Evolutionary conservation across 92 coral and sea anemone species (phyloP).

Genomic region (Phymanthus crucifer): DNA sequence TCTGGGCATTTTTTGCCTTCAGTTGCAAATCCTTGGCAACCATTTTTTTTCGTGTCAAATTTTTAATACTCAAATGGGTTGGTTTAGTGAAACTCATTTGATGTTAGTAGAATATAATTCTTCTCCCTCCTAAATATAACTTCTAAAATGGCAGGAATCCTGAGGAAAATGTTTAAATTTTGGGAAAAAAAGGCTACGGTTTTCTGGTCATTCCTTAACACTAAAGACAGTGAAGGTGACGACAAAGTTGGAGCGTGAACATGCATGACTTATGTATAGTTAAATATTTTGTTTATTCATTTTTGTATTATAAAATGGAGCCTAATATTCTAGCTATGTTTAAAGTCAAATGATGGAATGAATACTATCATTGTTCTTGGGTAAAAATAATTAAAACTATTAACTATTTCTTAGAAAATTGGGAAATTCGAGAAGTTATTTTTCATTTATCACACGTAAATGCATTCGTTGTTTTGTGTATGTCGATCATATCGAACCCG

Average conservation of each 20-base stretch:
- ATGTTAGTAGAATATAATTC: background rate
- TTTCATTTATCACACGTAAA: background rate
- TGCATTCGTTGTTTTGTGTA: background rate
- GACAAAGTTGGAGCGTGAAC: too few relatives aligned
- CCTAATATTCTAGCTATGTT: too few relatives aligned
- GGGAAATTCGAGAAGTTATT: background rate
- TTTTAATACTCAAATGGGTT: too few relatives aligned
- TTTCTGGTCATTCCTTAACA: slow-evolving; percentile 3
- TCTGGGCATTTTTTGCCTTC: background rate
- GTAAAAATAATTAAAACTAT: background rate
- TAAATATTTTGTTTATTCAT: too few relatives aligned
- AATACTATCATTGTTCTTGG: background rate
- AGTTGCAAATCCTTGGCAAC: slow-evolving; percentile 5
- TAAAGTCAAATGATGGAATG: too few relatives aligned
- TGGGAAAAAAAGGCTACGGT: background rate
- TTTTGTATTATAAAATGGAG: too few relatives aligned
- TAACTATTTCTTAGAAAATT: too few relatives aligned
- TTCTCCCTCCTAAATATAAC: background rate
- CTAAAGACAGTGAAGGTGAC: too few relatives aligned
- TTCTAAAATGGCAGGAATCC: background rate
- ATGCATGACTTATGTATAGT: too few relatives aligned
- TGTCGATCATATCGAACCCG: background rate
- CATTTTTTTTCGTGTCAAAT: background rate
- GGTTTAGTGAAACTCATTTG: too few relatives aligned
- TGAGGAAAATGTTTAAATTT: background rate